A percentile compares a stretch with the other conserved stretches of the same genome.
phyloP scores from a whole-genome alignment of 2,797 vertebrate species.

The Micrastur ruficollis region DNA sequence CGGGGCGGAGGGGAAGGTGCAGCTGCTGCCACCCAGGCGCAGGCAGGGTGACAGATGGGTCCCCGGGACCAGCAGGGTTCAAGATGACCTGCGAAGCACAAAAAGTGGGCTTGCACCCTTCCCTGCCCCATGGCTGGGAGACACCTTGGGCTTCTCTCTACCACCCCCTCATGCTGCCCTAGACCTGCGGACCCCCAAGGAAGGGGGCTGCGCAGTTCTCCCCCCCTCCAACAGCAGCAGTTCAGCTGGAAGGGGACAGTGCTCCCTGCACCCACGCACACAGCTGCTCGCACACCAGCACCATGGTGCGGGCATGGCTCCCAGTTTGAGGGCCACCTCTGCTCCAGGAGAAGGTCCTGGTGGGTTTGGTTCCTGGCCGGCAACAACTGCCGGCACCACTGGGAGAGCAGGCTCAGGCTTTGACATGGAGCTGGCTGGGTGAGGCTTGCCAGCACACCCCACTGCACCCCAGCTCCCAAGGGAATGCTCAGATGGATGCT shows the following conservation, averaged over 20 bases:
- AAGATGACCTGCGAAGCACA: neutral
- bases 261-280: fast-evolving
- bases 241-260: neutral
- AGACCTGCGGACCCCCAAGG: neutral
- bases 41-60: neutral
- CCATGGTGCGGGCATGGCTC: fast-evolving
- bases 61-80: neutral
- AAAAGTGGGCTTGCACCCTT: neutral
- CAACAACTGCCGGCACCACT: neutral
- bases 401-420: neutral
- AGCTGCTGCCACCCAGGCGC: neutral
- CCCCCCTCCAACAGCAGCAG: fast-evolving
- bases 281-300: neutral
- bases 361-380: neutral
- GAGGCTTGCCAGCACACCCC: neutral
- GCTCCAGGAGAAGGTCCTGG: neutral
- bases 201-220: fast-evolving
- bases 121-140: neutral
- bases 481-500: neutral
- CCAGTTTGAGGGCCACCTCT: neutral
- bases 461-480: too few relatives aligned
- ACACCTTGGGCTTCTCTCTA: neutral
- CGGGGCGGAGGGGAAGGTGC: neutral
- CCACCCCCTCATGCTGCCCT: neutral
- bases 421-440: fast-evolving